Evolutionary conservation across 2,113 vertebrate species (phyloP), one percentile per base, ranked within the genome.

Genomic region (Arvicanthis niloticus): DNA sequence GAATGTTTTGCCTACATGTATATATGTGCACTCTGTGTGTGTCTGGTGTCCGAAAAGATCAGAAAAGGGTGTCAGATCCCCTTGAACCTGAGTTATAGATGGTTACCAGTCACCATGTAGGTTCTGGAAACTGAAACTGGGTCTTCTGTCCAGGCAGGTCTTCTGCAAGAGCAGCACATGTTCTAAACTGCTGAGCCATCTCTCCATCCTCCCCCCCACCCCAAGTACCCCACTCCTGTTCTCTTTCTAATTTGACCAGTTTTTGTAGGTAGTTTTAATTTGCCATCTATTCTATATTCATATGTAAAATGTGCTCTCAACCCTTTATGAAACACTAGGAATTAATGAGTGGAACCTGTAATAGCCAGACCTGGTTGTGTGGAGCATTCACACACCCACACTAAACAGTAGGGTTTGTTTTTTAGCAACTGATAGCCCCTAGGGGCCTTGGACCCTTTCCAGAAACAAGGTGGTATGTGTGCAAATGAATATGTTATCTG

Each of bases 311-410:
- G 12, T 70, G 42, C 15, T 84, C 45, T 56, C 53, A 58, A 68
- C 91, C 17, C 29, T 77, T 77, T 34, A 60, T 22, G 80, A 89
- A 85, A 96, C 48, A 51, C 9, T 7, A n/a, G 34, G 56, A 88
- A 70, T 91, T 92, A 88, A 91, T 81, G 91, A 80, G 37, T 88
- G 72, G 96, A 56, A 62, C 73, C 37, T 80, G 51, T 58, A 93
- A 91, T 76, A n/a, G 65, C 21, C 72, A 96, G 78, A 94, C 31
- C 51, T 34, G 40, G 40, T 31, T 72, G 21, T 45, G n/a, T 51
- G 78, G 42, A 73, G 3, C 34, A 34, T 34, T 91, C 42, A 24
- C 91, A 88, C 89, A 78, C 45, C 75, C 76, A 85, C 62, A 45
- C 58, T 76, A 86, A 97, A 92, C 42, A 78, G 58, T n/a, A 88